phyloP scores from a whole-genome alignment of 1,140 invertebrate genomes.

The Macrobrachium nipponense region DNA sequence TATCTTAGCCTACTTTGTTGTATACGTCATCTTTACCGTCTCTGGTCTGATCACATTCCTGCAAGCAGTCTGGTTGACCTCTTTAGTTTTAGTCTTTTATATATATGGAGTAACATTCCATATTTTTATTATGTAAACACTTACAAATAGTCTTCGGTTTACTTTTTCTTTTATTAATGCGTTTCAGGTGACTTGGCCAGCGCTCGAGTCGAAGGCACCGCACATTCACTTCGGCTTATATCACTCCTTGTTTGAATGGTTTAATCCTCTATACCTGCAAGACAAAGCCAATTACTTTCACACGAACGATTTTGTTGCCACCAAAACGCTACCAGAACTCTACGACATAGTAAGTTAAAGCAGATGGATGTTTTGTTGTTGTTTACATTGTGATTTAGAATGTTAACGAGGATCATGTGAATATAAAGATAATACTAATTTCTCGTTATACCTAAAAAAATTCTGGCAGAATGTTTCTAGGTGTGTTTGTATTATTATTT shows the following conservation, averaged over 20 bases:
- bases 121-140: too few relatives aligned
- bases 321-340: slow-evolving; percentile 71
- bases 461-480: too few relatives aligned
- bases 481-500: too few relatives aligned
- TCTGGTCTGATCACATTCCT: too few relatives aligned
- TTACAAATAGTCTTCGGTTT: too few relatives aligned
- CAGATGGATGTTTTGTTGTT: not conserved
- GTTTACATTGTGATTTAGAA: not conserved
- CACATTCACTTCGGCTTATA: slow-evolving; percentile 86
- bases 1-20: too few relatives aligned
- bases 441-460: too few relatives aligned
- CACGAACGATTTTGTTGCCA: slow-evolving; percentile 38
- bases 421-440: too few relatives aligned
- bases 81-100: too few relatives aligned
- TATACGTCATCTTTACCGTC: too few relatives aligned
- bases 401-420: not conserved
- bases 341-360: slow-evolving; percentile 68
- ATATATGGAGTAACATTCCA: too few relatives aligned
- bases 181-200: slow-evolving; percentile 77
- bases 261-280: slow-evolving; percentile 83
- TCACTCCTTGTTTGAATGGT: slow-evolving; percentile 93
- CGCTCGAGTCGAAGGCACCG: slow-evolving; percentile 74
- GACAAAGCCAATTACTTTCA: slow-evolving; percentile 74
- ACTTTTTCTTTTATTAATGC: not conserved
- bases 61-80: too few relatives aligned